Conservation (phyloP, 2,113 vertebrate species). For the Coptodon rendalli region DNA sequence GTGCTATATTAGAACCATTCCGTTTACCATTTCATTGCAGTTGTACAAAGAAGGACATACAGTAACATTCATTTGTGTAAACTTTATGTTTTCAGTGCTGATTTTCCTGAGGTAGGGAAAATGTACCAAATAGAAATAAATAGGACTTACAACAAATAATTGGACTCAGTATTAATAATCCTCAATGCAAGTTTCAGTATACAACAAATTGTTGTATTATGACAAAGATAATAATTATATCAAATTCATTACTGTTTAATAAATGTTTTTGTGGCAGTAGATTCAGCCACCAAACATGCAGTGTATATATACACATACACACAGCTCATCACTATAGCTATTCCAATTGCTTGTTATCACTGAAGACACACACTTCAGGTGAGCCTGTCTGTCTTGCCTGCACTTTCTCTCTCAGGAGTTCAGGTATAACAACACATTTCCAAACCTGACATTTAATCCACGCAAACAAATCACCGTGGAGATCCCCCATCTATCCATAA, state of each 20-base stretch:
- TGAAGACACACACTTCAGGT: not conserved
- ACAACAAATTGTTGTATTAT: not conserved
- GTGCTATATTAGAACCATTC: not conserved
- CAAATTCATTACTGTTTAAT: not conserved
- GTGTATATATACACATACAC: not conserved
- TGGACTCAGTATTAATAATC: not conserved
- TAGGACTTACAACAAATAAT: not conserved
- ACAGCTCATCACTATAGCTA: not conserved
- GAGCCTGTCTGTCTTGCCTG: not conserved
- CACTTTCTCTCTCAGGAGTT: conserved; percentile 23
- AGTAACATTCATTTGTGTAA: not conserved
- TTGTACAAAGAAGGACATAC: not conserved
- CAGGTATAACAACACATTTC: conserved; percentile 67
- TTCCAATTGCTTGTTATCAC: not conserved
- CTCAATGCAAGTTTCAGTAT: not conserved
- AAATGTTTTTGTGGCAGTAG: not conserved
- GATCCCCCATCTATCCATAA: conserved; percentile 48
- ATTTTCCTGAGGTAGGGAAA: not conserved
- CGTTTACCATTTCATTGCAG: not conserved
- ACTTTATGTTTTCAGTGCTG: not conserved
- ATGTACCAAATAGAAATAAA: not conserved
- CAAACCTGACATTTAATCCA: conserved; percentile 75
- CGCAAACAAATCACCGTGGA: conserved; percentile 72
- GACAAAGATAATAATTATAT: not conserved
- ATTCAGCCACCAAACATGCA: not conserved